phyloP scores from a whole-genome alignment of 1,140 invertebrate genomes.

The Macrosteles quadrilineatus region DNA sequence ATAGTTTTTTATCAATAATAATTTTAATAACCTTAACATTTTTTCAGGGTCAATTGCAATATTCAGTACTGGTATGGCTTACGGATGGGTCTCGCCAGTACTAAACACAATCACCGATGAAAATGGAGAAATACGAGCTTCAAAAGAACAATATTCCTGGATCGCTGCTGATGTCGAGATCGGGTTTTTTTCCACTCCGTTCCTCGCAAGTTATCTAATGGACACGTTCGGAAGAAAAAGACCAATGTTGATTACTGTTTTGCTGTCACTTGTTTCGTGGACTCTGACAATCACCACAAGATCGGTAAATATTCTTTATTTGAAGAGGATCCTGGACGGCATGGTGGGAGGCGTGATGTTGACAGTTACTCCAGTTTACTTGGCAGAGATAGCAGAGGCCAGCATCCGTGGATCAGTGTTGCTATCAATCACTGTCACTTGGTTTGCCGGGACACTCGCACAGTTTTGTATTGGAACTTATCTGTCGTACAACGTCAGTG shows the following conservation, averaged over 20 bases:
- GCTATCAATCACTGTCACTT: neutral
- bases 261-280: neutral
- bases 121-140: slow-evolving; percentile 13
- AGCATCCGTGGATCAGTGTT: slow-evolving; percentile 40
- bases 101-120: neutral
- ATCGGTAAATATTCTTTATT: slow-evolving; percentile 23
- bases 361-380: slow-evolving; percentile 80
- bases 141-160: neutral
- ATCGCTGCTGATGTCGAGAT: slow-evolving; percentile 1
- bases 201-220: neutral
- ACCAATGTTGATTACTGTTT: neutral
- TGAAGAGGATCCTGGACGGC: slow-evolving; percentile 52
- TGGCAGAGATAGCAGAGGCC: slow-evolving; percentile 69
- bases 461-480: slow-evolving; percentile 64
- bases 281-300: neutral
- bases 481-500: slow-evolving; percentile 20
- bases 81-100: slow-evolving; percentile 12
- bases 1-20: no score
- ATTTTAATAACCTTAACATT: no score
- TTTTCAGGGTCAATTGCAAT: neutral
- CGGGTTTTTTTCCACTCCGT: neutral
- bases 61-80: neutral
- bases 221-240: neutral
- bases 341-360: slow-evolving; percentile 71
- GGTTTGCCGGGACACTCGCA: slow-evolving; percentile 46